Conservation (phyloP, 2,113 vertebrate genomes). For the Chloebia gouldiae region DNA sequence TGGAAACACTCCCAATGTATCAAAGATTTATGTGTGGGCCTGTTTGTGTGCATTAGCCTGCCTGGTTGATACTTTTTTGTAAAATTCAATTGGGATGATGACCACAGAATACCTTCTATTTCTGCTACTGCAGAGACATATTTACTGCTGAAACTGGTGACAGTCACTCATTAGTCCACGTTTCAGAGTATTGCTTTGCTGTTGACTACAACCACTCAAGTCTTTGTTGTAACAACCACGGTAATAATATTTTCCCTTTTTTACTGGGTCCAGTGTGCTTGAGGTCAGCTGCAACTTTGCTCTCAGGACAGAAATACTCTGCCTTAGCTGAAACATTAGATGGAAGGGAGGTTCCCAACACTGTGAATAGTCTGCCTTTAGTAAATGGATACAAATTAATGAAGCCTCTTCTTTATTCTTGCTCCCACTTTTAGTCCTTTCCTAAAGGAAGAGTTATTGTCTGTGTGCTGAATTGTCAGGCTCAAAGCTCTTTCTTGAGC, state of each 20-base stretch:
- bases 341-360: neutral
- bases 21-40: neutral
- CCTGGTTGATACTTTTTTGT: neutral
- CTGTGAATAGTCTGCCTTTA: neutral
- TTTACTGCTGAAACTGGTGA: neutral
- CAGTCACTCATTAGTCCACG: neutral
- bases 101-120: neutral
- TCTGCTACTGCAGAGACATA: neutral
- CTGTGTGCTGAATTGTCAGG: neutral
- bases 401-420: neutral
- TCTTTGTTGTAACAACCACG: neutral
- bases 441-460: neutral
- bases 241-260: neutral
- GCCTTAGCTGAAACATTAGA: neutral
- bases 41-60: neutral
- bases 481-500: neutral
- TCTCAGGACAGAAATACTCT: neutral
- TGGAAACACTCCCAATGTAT: neutral
- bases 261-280: neutral
- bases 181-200: neutral
- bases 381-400: neutral
- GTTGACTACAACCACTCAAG: neutral
- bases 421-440: neutral
- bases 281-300: neutral
- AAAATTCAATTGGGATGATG: neutral